Evolutionary conservation across 2,113 vertebrate genomes (phyloP).

Genomic region (Datnioides undecimradiatus): DNA sequence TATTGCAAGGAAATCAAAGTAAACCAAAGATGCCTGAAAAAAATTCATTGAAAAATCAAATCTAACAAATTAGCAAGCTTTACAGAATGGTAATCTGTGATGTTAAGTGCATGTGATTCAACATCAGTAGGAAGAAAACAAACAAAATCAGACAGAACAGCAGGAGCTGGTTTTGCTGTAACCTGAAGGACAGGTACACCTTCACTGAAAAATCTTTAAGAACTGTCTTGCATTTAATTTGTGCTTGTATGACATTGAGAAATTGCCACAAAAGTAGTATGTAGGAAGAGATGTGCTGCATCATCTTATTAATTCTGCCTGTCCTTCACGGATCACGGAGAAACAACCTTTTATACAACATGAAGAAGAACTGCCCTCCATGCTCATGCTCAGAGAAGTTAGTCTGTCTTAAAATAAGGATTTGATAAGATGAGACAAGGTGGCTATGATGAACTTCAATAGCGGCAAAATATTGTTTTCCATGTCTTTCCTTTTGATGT

Average conservation of each 20-base stretch:
- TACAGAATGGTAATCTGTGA: neutral
- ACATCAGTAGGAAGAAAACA: neutral
- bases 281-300: constrained; percentile 25
- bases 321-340: constrained; percentile 46
- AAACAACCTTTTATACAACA: constrained; percentile 28
- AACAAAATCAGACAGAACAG: neutral
- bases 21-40: neutral
- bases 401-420: constrained; percentile 24
- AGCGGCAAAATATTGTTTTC: constrained; percentile 11
- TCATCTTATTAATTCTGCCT: constrained; percentile 35
- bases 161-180: neutral
- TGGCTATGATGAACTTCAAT: constrained; percentile 52
- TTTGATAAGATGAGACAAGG: constrained; percentile 38
- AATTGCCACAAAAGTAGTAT: constrained; percentile 12
- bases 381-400: constrained; percentile 11
- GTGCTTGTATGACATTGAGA: constrained; percentile 25
- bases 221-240: neutral
- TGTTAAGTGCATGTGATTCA: neutral
- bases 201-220: neutral
- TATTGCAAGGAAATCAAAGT: neutral
- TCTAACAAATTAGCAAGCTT: neutral
- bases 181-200: constrained; percentile 6
- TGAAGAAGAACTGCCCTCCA: constrained; percentile 15
- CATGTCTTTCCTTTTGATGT: constrained; percentile 55
- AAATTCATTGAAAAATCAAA: neutral